phyloP scores from a whole-genome alignment of 2,888 invertebrate genomes.

The Melanophora roralis region DNA sequence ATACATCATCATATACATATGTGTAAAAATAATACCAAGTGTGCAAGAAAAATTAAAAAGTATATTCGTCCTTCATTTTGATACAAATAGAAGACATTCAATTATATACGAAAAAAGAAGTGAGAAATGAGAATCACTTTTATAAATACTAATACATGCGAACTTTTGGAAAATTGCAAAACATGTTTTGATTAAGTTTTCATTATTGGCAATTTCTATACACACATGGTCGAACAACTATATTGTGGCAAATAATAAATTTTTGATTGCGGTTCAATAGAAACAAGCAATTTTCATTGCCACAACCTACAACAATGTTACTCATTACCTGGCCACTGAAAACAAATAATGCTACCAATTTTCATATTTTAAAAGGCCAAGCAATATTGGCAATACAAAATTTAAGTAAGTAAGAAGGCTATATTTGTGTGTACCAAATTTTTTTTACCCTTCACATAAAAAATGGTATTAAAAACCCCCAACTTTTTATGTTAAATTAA shows the following conservation, averaged over 20 bases:
- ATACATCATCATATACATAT: too few relatives aligned
- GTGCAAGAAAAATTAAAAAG: too few relatives aligned
- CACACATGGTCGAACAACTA: neutral
- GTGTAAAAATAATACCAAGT: too few relatives aligned
- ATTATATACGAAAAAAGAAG: too few relatives aligned
- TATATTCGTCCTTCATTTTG: too few relatives aligned
- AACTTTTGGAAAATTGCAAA: neutral
- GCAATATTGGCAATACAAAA: too few relatives aligned
- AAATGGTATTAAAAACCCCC: too few relatives aligned
- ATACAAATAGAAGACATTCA: neutral
- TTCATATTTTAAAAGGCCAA: too few relatives aligned
- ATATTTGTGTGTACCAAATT: too few relatives aligned
- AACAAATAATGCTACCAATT: constrained; percentile 13
- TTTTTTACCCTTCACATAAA: too few relatives aligned
- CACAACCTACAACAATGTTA: constrained; percentile 16
- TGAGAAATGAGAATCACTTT: neutral
- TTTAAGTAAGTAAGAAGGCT: too few relatives aligned
- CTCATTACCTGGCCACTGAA: constrained; percentile 30
- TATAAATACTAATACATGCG: neutral
- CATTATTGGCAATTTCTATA: constrained; percentile 3
- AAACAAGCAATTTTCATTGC: constrained; percentile 26
- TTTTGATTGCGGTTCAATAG: constrained; percentile 42
- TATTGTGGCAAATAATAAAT: constrained; percentile 19
- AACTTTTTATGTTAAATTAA: too few relatives aligned
- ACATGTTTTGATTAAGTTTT: constrained; percentile 2